A percentile compares a stretch with the other conserved stretches of the same genome.
Evolutionary conservation across 1,140 invertebrate genomes (phyloP).

Genomic region (Drosophila ananassae): DNA sequence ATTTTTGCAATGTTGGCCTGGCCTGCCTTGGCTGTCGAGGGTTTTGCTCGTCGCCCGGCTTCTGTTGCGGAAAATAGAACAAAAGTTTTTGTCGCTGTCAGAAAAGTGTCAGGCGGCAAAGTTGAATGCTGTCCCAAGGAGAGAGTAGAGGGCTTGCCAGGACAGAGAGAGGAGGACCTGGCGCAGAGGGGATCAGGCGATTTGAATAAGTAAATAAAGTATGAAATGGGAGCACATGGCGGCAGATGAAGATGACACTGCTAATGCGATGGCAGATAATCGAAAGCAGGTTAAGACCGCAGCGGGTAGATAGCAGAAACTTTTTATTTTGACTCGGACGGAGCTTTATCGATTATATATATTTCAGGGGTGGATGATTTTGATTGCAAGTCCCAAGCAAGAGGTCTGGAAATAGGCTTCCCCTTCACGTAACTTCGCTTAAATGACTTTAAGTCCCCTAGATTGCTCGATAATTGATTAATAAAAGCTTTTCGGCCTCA

Average conservation of each 20-base stretch:
- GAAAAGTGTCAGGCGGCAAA: constrained; percentile 82
- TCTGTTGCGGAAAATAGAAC: constrained; percentile 72
- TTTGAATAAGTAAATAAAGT: constrained; percentile 82
- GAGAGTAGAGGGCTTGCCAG: constrained; percentile 3
- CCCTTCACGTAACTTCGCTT: constrained; percentile 1
- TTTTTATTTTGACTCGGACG: not conserved
- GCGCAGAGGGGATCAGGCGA: constrained; percentile 47
- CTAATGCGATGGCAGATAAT: constrained; percentile 65
- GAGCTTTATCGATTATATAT: constrained; percentile 12
- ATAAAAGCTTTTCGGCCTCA: constrained; percentile 41
- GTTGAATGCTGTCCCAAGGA: constrained; percentile 69
- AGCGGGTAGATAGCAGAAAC: constrained; percentile 19
- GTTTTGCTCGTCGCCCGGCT: constrained; percentile 50
- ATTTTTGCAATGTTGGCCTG: constrained; percentile 62
- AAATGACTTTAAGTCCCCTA: constrained; percentile 8
- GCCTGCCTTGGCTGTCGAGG: constrained; percentile 49
- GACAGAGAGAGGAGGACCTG: constrained; percentile 16
- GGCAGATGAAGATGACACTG: constrained; percentile 73
- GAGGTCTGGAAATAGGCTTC: not conserved
- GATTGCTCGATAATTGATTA: constrained; percentile 65
- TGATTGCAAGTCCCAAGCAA: not conserved
- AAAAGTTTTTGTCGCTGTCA: constrained; percentile 82
- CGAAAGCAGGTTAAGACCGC: constrained; percentile 42
- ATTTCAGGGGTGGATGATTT: not conserved
- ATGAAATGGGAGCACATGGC: constrained; percentile 60